phyloP scores from a whole-genome alignment of 2,888 invertebrate species.

The Leptura quadrifasciata region DNA sequence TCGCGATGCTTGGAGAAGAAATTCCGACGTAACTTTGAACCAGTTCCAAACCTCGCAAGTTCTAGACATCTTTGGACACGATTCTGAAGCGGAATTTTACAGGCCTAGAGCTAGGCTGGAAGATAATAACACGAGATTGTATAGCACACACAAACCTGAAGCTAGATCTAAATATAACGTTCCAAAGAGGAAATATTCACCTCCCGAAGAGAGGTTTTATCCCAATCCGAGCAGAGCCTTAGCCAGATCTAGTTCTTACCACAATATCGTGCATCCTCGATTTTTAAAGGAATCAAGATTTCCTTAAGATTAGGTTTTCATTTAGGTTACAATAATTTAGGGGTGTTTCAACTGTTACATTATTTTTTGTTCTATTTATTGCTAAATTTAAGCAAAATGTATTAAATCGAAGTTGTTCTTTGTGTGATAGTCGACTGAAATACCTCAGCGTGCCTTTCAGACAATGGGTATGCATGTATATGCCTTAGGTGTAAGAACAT shows the following conservation, averaged over 20 bases:
- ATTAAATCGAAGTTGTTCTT: not conserved
- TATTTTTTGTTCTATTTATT: slow-evolving; percentile 26
- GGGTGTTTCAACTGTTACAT: slow-evolving; percentile 37
- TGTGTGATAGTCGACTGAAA: slow-evolving; percentile 31
- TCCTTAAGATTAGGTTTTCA: slow-evolving; percentile 68
- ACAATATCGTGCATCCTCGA: slow-evolving; percentile 79
- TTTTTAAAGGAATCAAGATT: slow-evolving; percentile 81
- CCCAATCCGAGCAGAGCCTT: slow-evolving; percentile 67
- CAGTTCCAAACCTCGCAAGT: slow-evolving; percentile 81
- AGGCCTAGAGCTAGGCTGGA: slow-evolving; percentile 60
- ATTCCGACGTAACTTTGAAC: slow-evolving; percentile 75
- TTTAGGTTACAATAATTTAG: slow-evolving; percentile 31
- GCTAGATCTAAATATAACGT: slow-evolving; percentile 72
- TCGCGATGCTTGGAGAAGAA: slow-evolving; percentile 82
- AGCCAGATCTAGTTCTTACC: slow-evolving; percentile 77
- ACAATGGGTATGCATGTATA: not conserved
- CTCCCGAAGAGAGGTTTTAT: slow-evolving; percentile 71
- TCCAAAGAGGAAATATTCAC: slow-evolving; percentile 73
- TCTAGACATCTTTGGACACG: slow-evolving; percentile 81
- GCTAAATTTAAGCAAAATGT: slow-evolving; percentile 9
- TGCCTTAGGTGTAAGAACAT: not conserved
- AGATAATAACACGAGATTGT: slow-evolving; percentile 30
- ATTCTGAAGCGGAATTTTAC: slow-evolving; percentile 77
- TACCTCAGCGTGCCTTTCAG: not conserved
- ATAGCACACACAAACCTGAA: slow-evolving; percentile 60